Evolutionary conservation across 2,888 invertebrate species (phyloP), one percentile per base, ranked within the genome.

Genomic region (Aleiodes leptofemur): DNA sequence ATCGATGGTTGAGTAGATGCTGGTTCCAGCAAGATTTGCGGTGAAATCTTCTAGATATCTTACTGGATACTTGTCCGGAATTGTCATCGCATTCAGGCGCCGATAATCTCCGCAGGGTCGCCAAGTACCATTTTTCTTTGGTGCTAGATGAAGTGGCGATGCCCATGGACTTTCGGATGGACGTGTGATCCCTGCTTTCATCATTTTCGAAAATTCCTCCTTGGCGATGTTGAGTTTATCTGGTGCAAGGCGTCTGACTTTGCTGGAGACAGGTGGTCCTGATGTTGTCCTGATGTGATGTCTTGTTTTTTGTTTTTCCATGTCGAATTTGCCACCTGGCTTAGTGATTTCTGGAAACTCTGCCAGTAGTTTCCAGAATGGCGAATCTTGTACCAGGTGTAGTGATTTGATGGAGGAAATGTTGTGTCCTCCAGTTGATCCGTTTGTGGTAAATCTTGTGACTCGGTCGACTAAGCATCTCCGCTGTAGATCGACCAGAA

Each of bases 41-140:
- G 51, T 13, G 34, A 59, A 59, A n/a, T 59, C 59, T n/a, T 59
- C 59, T 0, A 59, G 59, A 34, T 34, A 59, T 7, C 31, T 2
- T 4, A 59, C 59, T 59, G 59, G 59, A 11, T 59, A 59, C 8
- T 59, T 59, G 23, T 59, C 59, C 7, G 59, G 34, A 3, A 59
- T 59, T 11, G 59, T 59, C 6, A 3, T 11, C 5, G 31, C 29
- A 13, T 59, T 59, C 34, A 34, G 8, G 9, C 13, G 13, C n/a
- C 59, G 7, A n/a, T 59, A 31, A n/a, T 59, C 59, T 29, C 59
- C 59, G 7, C 34, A 31, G 3, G 34, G 59, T 34, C 34, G 9
- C 59, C 13, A 59, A 13, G 3, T 9, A 0, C 59, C 59, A 6
- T 31, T 59, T 13, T 59, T 59, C 34, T 59, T 59, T 31, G 59